Base-by-base conservation (phyloP, 2,888 invertebrate genomes). In the Ceramica pisi region DNA sequence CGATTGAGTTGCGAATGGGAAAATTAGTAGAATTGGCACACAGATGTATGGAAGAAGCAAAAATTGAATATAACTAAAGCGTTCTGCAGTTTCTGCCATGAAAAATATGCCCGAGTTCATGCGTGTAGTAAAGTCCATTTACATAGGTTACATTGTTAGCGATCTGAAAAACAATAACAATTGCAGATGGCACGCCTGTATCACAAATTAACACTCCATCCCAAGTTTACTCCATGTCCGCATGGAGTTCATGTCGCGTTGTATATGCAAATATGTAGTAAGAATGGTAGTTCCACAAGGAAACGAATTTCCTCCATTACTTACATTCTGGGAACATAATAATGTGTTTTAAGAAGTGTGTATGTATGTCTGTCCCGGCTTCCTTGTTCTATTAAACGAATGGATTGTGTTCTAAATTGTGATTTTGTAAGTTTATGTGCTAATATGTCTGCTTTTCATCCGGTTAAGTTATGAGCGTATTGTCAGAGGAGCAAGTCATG, bases 291-390 rank as follows among this genome's bases (percentile, higher is more conserved):
- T 86, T 81, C 67, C 75, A 83, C 84, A 82, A 90, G 92, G 92
- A 93, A 92, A 89, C 80, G 80, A 80, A 89, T 89, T 92, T 94
- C 93, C 93, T 93, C 78, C 83, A 80, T 72, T 71, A 66, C 68
- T 72, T 66, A 63, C 67, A 59, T 94, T 93, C 94, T 73, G 2
- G 64, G 94, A 94, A 94, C 87, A 90, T 89, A 86, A 62, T 75
- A 78, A 82, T 71, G 86, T 67, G 71, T 90, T 87, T 86, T 70
- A 70, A 75, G 87, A 86, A 88, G 71, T 81, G 78, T 71, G 64
- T 65, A 74, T 65, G 71, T 84, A 78, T 75, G 82, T 81, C 79
- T 78, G 81, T 71, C 67, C 86, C 82, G 83, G 82, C 86, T 92
- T 91, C 91, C 91, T 83, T 78, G 80, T 86, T 78, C 31, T 53